phyloP scores from a whole-genome alignment of 2,797 vertebrate species.

The Galago senegalensis region DNA sequence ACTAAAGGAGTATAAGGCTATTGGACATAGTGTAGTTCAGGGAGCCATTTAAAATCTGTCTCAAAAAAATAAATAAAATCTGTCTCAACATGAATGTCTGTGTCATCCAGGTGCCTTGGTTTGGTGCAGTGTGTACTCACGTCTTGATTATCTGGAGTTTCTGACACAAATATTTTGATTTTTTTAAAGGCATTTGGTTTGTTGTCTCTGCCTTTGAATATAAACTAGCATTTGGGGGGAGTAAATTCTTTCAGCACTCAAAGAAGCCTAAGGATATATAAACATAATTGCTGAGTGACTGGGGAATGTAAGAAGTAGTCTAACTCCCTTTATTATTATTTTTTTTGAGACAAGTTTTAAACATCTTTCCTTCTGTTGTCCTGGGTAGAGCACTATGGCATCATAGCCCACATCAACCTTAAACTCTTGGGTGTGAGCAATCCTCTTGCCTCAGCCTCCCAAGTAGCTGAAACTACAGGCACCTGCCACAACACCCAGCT shows the following conservation, averaged over 20 bases:
- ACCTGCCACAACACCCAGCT: no score
- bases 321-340: background rate
- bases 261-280: background rate
- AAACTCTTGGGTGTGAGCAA: no score
- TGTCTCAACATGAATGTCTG: slow-evolving; percentile 57
- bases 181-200: slow-evolving; percentile 35
- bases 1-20: slow-evolving; percentile 42
- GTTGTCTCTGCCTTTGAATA: background rate
- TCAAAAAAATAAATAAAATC: slow-evolving; percentile 24
- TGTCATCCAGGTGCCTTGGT: background rate
- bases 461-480: no score
- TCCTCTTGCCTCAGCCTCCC: no score
- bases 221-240: slow-evolving; percentile 8
- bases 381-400: no score
- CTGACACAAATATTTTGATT: slow-evolving; percentile 30
- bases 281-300: background rate
- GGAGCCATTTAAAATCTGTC: slow-evolving; percentile 66
- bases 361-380: no score
- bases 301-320: background rate
- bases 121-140: background rate
- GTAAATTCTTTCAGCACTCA: background rate
- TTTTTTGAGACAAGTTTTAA: no score
- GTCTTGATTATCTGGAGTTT: slow-evolving; percentile 23
- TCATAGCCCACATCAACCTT: no score
- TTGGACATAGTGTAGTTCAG: background rate